Evolutionary conservation across 2,113 vertebrate genomes (phyloP), one percentile per base, ranked within the genome.

Genomic region (Triplophysa dalaica): DNA sequence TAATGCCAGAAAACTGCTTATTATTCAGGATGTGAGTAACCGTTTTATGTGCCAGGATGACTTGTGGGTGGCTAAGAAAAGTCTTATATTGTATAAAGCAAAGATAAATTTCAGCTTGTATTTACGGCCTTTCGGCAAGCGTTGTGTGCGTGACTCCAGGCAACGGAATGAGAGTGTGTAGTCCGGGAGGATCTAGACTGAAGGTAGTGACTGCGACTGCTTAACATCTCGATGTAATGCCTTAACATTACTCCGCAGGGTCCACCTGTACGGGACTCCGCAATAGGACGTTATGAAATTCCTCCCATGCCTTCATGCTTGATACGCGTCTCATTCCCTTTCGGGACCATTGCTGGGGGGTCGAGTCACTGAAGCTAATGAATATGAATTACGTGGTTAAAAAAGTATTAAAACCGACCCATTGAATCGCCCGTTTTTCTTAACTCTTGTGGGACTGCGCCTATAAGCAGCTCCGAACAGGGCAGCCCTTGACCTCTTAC

Each of bases 141-240:
- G 17, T 56, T n/a, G 16, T 56, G 52, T 19, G 17, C 7, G 17
- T 19, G 52, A 56, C 19, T 58, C 54, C 8, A 21, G 6, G 33
- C 7, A 1, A 8, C 6, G 33, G 1, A 38, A 38, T 38, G 33
- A 38, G 33, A 38, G 33, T 41, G 12, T 22, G 41, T 50, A 58
- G 76, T 61, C 19, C 56, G n/a, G 67, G 80, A 82, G 80, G 58
- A 70, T 41, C 54, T 74, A 77, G 78, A 73, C 77, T 76, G 70
- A 58, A 19, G 43, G 72, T 43, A 63, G 78, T 52, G 58, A 78
- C 80, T 80, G 63, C 52, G 80, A 60, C 68, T 66, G 58, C 82
- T 17, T 62, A 84, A 66, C 62, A 77, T 88, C 89, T 89, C 88
- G 87, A 88, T 89, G 86, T 79, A 85, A 92, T 92, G 92, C 92